Evolutionary conservation across 2,797 vertebrate species (phyloP).

Genomic region (Gymnothorax javanicus): DNA sequence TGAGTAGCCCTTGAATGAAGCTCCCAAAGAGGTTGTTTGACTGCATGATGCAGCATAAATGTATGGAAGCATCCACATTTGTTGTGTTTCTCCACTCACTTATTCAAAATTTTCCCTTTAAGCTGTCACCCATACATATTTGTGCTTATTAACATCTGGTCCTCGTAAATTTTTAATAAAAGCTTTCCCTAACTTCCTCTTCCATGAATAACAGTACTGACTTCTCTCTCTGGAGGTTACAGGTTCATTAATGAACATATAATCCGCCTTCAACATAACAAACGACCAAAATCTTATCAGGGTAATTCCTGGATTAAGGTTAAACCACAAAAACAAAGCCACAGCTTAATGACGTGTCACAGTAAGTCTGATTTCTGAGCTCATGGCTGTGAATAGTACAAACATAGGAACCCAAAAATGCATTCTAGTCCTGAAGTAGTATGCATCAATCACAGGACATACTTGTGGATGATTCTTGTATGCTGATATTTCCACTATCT

Average conservation of each 20-base stretch:
- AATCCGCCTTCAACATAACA: constrained; percentile 37
- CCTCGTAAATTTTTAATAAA: constrained; percentile 36
- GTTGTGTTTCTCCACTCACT: too few species aligned
- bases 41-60: too few species aligned
- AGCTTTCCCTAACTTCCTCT: constrained; percentile 8
- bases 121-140: too few species aligned
- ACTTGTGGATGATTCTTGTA: too few species aligned
- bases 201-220: constrained; percentile 27
- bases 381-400: neutral
- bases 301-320: constrained; percentile 62
- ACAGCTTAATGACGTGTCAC: constrained; percentile 41
- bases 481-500: too few species aligned
- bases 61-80: too few species aligned
- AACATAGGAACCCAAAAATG: neutral
- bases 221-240: constrained; percentile 24
- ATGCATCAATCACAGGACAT: too few species aligned
- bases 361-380: constrained; percentile 13
- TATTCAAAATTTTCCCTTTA: too few species aligned
- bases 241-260: constrained; percentile 23
- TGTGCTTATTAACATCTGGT: constrained; percentile 39
- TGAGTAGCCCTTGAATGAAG: too few species aligned
- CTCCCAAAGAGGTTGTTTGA: too few species aligned
- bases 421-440: too few species aligned
- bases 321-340: constrained; percentile 47
- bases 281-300: constrained; percentile 52